Base-by-base conservation (phyloP, 2,113 vertebrate species). In the Hymenochirus boettgeri region DNA sequence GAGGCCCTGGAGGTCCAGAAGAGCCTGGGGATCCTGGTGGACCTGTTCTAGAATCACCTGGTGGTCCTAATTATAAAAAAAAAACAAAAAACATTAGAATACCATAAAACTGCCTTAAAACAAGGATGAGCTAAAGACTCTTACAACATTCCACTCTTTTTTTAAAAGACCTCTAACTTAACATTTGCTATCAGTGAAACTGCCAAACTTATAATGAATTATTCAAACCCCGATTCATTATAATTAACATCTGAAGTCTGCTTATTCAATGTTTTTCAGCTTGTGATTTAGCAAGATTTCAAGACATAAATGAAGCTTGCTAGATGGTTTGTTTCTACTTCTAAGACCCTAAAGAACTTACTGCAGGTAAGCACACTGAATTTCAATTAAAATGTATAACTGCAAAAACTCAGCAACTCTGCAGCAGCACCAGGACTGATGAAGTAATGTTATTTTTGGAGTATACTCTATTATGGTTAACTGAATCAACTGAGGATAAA, bases 1-100 rank as follows among this genome's bases (percentile, higher is more conserved):
- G 90, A 0, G 93, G 88, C 0, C 96, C 96, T 1, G 93, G 92
- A 4, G 88, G 75, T 56, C 96, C 96, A 33, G 87, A 69, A 46
- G 93, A 86, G 64, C 96, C 96, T 67, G 85, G 48, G 21, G 92
- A 80, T 33, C 96, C 96, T 70, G 93, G 77, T 48, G 94, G 76
- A 35, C 96, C 96, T 1, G 83, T 89, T 83, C 93, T 87, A 73
- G 92, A 93, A 57, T 96, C 92, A 72, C 96, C 96, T 80, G 81
- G 88, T 50, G 89, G 90, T 79, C 95, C 95, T 97, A 74, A 48
- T 71, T 69, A 70, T 71, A 51, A 70, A 31, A 60, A 74, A 70
- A 18, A 5, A 51, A 70, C 27, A 60, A 74, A 70, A 18, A 5
- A 26, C 47, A 2, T 66, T 19, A 27, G 18, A 60, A 65, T 56